A percentile compares a stretch with the other conserved stretches of the same genome.
phyloP scores from a whole-genome alignment of 2,888 invertebrate genomes.

The Amphimallon solstitiale region DNA sequence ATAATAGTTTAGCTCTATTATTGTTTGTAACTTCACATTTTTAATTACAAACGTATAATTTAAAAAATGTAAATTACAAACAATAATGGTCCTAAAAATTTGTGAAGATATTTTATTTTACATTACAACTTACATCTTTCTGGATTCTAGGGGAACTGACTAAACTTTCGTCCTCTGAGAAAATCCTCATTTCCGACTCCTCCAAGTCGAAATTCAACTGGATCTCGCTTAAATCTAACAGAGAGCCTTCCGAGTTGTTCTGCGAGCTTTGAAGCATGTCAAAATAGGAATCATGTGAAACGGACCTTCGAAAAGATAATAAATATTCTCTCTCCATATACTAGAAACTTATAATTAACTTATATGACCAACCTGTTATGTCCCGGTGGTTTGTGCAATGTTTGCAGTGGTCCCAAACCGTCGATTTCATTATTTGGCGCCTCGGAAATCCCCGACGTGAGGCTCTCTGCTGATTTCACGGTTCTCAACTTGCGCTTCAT shows the following conservation, averaged over 20 bases:
- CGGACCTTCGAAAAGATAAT: slow-evolving; percentile 67
- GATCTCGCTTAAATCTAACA: slow-evolving; percentile 83
- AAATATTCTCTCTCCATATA: background rate
- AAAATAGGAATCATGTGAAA: slow-evolving; percentile 94
- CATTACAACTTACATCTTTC: slow-evolving; percentile 54
- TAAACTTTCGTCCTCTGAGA: slow-evolving; percentile 85
- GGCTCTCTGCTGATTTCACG: slow-evolving; percentile 77
- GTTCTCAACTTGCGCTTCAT: slow-evolving; percentile 68
- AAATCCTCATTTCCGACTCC: slow-evolving; percentile 86
- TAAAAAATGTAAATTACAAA: too few relatives aligned
- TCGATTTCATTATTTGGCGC: slow-evolving; percentile 57
- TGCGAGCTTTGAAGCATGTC: slow-evolving; percentile 75
- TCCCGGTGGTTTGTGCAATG: slow-evolving; percentile 63
- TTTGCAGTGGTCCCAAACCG: slow-evolving; percentile 63
- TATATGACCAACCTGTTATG: slow-evolving; percentile 62
- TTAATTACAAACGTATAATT: too few relatives aligned
- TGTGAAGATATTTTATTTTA: too few relatives aligned
- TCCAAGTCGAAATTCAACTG: slow-evolving; percentile 85
- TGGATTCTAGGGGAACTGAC: slow-evolving; percentile 69
- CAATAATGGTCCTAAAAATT: too few relatives aligned
- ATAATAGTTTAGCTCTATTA: too few relatives aligned
- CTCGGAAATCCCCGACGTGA: slow-evolving; percentile 65
- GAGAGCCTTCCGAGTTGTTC: slow-evolving; percentile 62
- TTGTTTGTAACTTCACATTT: too few relatives aligned
- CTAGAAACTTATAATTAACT: too few relatives aligned